These are phyloP conservation scores for Coluber constrictor DNA, from an alignment of 2,797 vertebrate genomes.

Conservation along the genomic window DNA sequence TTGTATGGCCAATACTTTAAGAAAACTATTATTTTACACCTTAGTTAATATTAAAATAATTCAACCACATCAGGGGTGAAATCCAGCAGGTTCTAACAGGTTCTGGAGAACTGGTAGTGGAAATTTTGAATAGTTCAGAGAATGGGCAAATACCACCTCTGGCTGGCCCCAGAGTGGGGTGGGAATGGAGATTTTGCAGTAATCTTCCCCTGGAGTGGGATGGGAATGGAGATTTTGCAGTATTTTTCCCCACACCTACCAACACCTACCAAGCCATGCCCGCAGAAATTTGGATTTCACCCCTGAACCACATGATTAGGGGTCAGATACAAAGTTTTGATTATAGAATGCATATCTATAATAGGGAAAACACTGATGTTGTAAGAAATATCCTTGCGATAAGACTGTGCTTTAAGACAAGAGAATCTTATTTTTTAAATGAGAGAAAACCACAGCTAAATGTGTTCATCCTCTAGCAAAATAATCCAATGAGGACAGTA, in stretches of 20 bases:
- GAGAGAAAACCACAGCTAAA: not conserved
- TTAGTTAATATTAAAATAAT: not conserved
- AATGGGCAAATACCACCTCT: no score
- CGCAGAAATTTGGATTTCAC: no score
- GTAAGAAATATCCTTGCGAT: not conserved
- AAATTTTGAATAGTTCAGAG: no score
- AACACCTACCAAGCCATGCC: no score
- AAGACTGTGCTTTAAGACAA: not conserved
- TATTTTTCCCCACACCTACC: no score
- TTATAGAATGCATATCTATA: not conserved
- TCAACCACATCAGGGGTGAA: not conserved
- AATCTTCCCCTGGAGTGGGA: no score
- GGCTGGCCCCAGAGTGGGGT: no score
- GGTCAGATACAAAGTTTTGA: not conserved
- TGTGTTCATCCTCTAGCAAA: not conserved
- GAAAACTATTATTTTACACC: not conserved
- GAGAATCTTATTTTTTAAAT: not conserved
- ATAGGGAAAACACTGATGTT: not conserved
- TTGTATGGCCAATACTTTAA: not conserved
- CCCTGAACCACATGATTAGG: not conserved
- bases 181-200: no score
- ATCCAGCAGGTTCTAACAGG: no score
- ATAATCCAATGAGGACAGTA: not conserved
- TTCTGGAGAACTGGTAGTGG: no score
- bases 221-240: no score